Percentiles rank a stretch among this genome's conserved stretches.
These are phyloP conservation scores for Psylliodes chrysocephalus DNA, from an alignment of 2,888 invertebrate genomes.

Conservation along the genomic window DNA sequence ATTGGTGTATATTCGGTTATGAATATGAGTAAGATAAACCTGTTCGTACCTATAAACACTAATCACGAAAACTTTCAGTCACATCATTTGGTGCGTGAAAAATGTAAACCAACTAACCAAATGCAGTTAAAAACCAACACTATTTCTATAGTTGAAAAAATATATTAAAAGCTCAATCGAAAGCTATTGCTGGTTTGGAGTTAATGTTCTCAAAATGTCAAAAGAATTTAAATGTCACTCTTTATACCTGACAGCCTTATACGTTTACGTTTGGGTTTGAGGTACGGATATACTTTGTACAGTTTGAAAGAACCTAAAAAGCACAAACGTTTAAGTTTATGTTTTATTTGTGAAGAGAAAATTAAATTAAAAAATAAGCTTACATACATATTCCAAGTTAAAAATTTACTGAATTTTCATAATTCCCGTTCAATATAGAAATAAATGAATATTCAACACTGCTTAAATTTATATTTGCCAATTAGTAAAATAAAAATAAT, in stretches of 20 bases:
- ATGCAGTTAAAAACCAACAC: background rate
- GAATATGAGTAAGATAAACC: too few species aligned
- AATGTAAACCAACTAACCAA: background rate
- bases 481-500: background rate
- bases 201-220: slow-evolving; percentile 20
- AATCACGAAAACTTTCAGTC: background rate
- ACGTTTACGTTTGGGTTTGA: slow-evolving; percentile 31
- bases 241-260: slow-evolving; percentile 29
- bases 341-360: too few species aligned
- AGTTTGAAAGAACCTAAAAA: slow-evolving; percentile 36
- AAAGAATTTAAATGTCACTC: slow-evolving; percentile 18
- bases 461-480: background rate
- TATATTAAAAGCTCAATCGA: slow-evolving; percentile 27
- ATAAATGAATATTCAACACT: too few species aligned
- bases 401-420: too few species aligned
- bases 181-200: slow-evolving; percentile 17
- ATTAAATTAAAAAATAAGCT: too few species aligned
- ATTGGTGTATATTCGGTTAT: too few species aligned
- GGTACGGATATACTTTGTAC: slow-evolving; percentile 30
- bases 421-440: too few species aligned
- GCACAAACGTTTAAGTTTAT: background rate
- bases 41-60: background rate
- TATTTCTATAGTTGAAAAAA: background rate
- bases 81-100: background rate
- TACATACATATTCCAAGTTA: too few species aligned